A percentile compares a stretch with the other conserved stretches of the same genome.
phyloP scores from a whole-genome alignment of 1,140 invertebrate species.

The Listronotus bonariensis region DNA sequence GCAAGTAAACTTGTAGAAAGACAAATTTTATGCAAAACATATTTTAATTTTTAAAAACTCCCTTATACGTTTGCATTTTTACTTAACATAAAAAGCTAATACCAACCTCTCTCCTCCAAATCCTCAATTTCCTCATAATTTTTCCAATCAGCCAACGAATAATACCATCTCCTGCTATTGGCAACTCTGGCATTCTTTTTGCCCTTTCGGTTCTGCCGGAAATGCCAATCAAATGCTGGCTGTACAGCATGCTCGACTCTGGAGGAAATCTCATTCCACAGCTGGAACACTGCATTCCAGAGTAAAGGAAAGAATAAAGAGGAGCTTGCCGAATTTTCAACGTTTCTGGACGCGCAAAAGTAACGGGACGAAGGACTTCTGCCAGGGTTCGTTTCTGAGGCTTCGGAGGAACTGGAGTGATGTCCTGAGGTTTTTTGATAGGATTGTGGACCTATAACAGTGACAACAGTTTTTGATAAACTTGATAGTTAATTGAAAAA shows the following conservation, averaged over 20 bases:
- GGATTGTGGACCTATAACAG: conserved; percentile 37
- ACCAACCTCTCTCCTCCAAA: conserved; percentile 81
- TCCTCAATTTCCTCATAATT: conserved; percentile 95
- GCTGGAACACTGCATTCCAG: conserved; percentile 92
- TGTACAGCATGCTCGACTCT: conserved; percentile 84
- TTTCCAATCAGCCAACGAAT: conserved; percentile 89
- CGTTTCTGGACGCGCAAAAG: conserved; percentile 70
- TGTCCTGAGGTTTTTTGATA: conserved; percentile 53
- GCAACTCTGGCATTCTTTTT: conserved; percentile 82
- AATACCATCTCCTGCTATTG: conserved; percentile 86
- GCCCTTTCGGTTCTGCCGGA: conserved; percentile 87
- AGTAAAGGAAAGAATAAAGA: conserved; percentile 72
- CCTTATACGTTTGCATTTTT: no score
- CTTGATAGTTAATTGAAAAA: no score
- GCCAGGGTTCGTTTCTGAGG: conserved; percentile 32
- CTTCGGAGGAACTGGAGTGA: conserved; percentile 10
- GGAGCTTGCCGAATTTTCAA: conserved; percentile 76
- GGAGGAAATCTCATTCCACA: conserved; percentile 90
- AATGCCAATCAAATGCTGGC: conserved; percentile 98
- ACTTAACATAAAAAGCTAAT: neutral
- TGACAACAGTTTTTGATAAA: no score
- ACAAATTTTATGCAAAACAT: neutral
- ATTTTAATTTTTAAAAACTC: conserved; percentile 6
- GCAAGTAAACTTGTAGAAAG: neutral
- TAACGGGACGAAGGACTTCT: conserved; percentile 62